phyloP scores from a whole-genome alignment of 1,140 invertebrate genomes.

The Maconellicoccus hirsutus region DNA sequence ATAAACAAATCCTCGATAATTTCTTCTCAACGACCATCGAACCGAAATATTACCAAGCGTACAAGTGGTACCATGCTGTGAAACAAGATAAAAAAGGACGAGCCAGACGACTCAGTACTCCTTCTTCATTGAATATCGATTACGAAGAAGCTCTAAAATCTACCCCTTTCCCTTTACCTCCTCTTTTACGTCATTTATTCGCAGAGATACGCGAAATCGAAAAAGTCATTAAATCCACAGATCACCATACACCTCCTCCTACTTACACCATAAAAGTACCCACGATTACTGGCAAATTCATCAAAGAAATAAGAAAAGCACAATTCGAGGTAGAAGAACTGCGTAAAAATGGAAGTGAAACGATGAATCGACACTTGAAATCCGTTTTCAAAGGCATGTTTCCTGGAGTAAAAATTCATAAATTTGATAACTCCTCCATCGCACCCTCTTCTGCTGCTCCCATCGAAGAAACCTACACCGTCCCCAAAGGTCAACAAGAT shows the following conservation, averaged over 20 bases:
- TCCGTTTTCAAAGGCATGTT: no score
- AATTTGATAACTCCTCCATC: no score
- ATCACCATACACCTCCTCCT: not conserved
- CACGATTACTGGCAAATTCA: no score
- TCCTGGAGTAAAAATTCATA: no score
- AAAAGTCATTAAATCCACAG: not conserved
- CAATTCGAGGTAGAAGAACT: no score
- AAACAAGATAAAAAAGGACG: not conserved
- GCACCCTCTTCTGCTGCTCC: no score
- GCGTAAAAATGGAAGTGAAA: no score
- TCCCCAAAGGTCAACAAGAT: not conserved
- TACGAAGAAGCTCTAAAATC: not conserved
- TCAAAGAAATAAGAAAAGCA: no score
- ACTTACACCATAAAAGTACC: no score
- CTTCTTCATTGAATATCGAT: not conserved
- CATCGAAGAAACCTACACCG: not conserved
- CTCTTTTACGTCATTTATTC: not conserved
- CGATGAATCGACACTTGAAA: no score
- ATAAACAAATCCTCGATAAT: not conserved
- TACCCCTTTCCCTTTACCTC: not conserved
- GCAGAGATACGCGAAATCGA: not conserved
- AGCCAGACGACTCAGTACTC: not conserved
- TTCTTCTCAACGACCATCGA: not conserved
- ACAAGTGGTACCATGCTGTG: not conserved
- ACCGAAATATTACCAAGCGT: not conserved